phyloP scores from a whole-genome alignment of 2,113 vertebrate species.

The Harpagus bidentatus region DNA sequence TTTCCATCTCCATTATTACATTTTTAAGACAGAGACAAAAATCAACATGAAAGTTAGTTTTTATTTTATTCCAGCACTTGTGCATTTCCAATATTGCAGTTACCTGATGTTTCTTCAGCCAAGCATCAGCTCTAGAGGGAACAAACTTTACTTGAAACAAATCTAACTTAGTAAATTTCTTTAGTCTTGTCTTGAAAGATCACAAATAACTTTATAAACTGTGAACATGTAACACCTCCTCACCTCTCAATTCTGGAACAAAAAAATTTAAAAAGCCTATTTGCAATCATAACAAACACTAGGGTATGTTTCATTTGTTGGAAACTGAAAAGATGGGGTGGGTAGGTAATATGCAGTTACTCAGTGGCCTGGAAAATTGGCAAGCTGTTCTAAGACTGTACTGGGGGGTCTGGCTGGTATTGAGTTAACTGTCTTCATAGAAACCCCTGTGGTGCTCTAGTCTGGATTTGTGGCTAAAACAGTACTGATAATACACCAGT shows the following conservation, averaged over 20 bases:
- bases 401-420: neutral
- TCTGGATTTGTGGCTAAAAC: neutral
- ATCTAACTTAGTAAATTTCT: neutral
- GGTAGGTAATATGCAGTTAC: neutral
- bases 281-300: neutral
- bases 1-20: neutral
- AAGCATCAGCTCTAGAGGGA: neutral
- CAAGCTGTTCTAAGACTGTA: neutral
- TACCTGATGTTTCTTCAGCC: neutral
- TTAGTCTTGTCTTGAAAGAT: neutral
- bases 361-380: neutral
- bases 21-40: neutral
- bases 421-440: neutral
- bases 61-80: neutral
- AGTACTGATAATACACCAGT: neutral
- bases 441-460: neutral
- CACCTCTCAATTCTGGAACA: neutral
- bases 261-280: neutral
- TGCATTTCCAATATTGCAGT: neutral
- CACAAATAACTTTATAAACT: neutral
- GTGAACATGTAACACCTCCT: accelerated
- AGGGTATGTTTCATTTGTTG: neutral
- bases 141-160: neutral
- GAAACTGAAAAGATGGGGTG: neutral
- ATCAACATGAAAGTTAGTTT: neutral